Evolutionary conservation across 2,888 invertebrate species (phyloP), one percentile per base, ranked within the genome.

Genomic region (Nemotelus pantherinus): DNA sequence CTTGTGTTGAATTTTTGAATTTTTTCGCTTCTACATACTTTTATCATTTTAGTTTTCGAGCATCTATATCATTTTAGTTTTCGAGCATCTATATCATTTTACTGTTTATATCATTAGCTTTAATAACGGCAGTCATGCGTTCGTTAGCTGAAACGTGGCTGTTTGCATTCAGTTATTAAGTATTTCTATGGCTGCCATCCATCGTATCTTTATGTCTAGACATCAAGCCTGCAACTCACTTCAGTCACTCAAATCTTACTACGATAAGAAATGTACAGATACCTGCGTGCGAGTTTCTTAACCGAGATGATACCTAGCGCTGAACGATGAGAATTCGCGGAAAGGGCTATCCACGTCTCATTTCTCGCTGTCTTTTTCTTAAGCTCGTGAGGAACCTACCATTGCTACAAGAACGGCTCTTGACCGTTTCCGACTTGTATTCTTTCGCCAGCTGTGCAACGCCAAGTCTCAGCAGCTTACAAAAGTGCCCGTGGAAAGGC

Each of bases 361-460:
- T 47, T 9, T 65, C 47, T 47, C 65, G 47, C 6, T n/a, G 7
- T 58, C n/a, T 58, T n/a, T 25, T 25, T 58, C 7, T 53, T 53
- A 7, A 53, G 10, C 10, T 53, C 53, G 6, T 53, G 10, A 41
- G 43, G 41, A 41, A n/a, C 63, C 43, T 63, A 6, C 63, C 25
- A 43, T 63, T 9, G 63, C 10, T 53, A 10, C 6, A 6, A 9
- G 25, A 39, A 25, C 41, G 48, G 48, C 50, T 68, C 50, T 48
- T 39, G 10, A 9, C 41, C 43, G 41, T 53, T 55, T 44, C 71
- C 3, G 41, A 7, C 43, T 55, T 48, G 68, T 41, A 47, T 65
- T 65, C 65, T 65, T 65, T 65, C 7, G 65, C 65, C 65, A 65
- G 65, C 65, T 65, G 65, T 65, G 47, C 65, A 65, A 50, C 50